Conservation (phyloP, 35 echinoderm and acorn worm genomes). For the Nesometra sesokonis region DNA sequence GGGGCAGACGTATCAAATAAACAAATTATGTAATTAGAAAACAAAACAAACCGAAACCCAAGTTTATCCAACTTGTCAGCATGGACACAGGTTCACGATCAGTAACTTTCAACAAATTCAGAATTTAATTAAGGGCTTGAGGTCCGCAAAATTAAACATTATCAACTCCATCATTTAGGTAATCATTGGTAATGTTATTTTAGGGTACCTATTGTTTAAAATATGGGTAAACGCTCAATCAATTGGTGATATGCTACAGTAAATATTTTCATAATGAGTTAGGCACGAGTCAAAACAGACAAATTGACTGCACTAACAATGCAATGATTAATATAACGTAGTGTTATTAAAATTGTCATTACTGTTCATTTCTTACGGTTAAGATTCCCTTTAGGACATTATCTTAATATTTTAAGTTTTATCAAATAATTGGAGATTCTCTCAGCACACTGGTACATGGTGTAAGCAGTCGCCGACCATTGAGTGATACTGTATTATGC, state of each 20-base stretch:
- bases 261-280: neutral
- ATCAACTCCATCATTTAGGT: neutral
- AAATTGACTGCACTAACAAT: neutral
- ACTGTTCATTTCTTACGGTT: neutral
- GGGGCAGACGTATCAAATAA: neutral
- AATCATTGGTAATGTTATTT: neutral
- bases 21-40: neutral
- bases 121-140: neutral
- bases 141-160: neutral
- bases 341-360: neutral
- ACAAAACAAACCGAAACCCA: neutral
- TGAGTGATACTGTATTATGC: neutral
- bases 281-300: neutral
- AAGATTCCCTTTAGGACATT: neutral
- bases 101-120: neutral
- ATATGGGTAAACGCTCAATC: neutral
- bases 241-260: neutral
- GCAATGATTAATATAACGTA: neutral
- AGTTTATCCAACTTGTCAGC: neutral
- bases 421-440: neutral
- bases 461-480: neutral
- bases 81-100: neutral
- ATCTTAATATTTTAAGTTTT: neutral
- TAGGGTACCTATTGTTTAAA: neutral
- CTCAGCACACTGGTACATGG: neutral